Base-by-base conservation (phyloP, 2,797 vertebrate genomes). In the Silurus aristotelis region DNA sequence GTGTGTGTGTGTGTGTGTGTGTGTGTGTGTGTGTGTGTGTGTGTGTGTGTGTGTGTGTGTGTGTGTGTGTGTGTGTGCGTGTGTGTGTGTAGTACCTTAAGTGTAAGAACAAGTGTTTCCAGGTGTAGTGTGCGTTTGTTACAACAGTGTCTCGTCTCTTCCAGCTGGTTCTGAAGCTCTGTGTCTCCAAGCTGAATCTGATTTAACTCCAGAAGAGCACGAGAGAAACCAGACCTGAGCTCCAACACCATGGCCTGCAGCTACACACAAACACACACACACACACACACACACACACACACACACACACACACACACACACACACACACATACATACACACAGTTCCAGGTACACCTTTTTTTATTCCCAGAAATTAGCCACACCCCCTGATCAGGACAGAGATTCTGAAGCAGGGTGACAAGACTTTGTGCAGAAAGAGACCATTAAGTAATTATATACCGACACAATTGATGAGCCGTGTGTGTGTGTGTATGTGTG, bases 121-220 rank as follows among this genome's bases (percentile, higher is more conserved):
- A 96, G 88, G 6, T 92, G 93, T 0, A 92, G 84, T 3, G 94
- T 92, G 19, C 94, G 94, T 84, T 94, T 94, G 89, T 92, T 92
- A 85, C 95, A 96, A 91, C 91, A 93, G 81, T 90, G 92, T 80
- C 92, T 83, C 85, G 93, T 94, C 86, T 95, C 94, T 88, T 95
- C 93, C 91, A 96, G 84, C 90, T 95, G 94, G 80, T 93, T 94
- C 88, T 94, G 90, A 80, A 96, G 91, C 87, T 87, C 89, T 0
- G 91, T 89, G 92, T 96, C 95, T 84, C 94, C 93, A 19, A 95
- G 93, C 76, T 96, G 95, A 91, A 96, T 96, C 83, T 95, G 93
- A 85, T 92, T 91, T 85, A 96, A 93, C 88, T 96, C 94, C 87
- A 92, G 85, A 85, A 96, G 87, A 0, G 95, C 95, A 1, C 91